phyloP scores from a whole-genome alignment of 2,113 vertebrate genomes.

The Cacatua alba region DNA sequence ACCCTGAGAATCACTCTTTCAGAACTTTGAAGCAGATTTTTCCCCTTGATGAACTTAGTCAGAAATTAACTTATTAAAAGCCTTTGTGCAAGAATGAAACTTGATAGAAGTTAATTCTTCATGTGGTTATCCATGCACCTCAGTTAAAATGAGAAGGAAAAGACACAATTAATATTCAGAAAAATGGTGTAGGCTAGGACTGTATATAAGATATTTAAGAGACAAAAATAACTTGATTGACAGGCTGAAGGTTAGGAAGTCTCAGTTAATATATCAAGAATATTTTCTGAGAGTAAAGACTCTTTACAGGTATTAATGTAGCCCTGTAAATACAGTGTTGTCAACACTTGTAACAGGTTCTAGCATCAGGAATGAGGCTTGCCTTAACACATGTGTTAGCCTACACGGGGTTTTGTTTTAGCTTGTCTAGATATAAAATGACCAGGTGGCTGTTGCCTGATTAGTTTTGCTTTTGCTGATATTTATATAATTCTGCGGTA shows the following conservation, averaged over 20 bases:
- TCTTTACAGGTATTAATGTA: not conserved
- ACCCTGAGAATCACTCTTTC: not conserved
- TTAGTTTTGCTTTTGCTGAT: not conserved
- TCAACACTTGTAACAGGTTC: not conserved
- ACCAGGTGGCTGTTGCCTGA: not conserved
- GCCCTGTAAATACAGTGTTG: not conserved
- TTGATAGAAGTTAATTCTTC: not conserved
- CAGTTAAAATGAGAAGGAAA: not conserved
- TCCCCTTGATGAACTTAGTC: not conserved
- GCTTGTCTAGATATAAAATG: not conserved
- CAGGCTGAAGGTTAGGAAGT: not conserved
- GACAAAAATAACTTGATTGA: not conserved
- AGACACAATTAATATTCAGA: not conserved
- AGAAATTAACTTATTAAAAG: not conserved
- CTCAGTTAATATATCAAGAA: not conserved
- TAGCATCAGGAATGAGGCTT: not conserved
- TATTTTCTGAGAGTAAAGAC: not conserved
- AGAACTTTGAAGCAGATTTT: not conserved
- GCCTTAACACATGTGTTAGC: not conserved
- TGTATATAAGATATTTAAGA: not conserved
- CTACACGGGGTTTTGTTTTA: not conserved
- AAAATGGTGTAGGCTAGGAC: not conserved
- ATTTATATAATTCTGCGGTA: not conserved
- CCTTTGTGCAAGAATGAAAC: not conserved
- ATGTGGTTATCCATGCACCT: not conserved